Base-by-base conservation (phyloP, 2,888 invertebrate genomes). In the Ennomos erosarius region DNA sequence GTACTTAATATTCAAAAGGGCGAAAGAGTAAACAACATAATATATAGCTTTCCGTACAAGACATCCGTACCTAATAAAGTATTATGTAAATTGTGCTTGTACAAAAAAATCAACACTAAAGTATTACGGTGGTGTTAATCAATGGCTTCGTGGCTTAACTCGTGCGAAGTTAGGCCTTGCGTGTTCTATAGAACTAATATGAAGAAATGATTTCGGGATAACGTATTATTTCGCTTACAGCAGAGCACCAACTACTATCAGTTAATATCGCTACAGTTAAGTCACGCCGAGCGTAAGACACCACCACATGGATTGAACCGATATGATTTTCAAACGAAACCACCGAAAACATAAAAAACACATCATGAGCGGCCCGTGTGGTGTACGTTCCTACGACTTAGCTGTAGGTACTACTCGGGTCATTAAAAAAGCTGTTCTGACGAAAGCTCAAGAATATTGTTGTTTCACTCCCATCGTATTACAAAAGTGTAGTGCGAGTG, bases 191-290 rank as follows among this genome's bases (percentile, higher is more conserved):
- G 11, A 42, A 55, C 38, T 37, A 12, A 39, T 44, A 44, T 35
- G 39, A 12, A 26, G 13, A 1, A 35, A 34, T 49, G 38, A 44
- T 44, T 39, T 34, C 44, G 44, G 49, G 39, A 46, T 40, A 33
- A 33, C 34, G 33, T 11, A 50, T 45, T 9, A 36, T 36, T 47
- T 46, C 42, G 37, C 54, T 59, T 46, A 51, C 59, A 55, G 59
- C 55, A 60, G 55, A 60, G 59, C 55, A 26, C 44, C 59, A 55
- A 55, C 59, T 51, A 55, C 55, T 60, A 55, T 59, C 42, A 55
- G 54, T 54, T 59, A 59, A 53, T 53, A 54, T 26, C 10, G 45
- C 50, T 43, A 55, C 55, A 59, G 50, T 34, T 42, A 50, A 48
- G 49, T 54, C 40, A 49, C 49, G 54, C 53, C 43, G 38, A 40